phyloP scores from a whole-genome alignment of 2,888 invertebrate species.

The Epinotia ramella region DNA sequence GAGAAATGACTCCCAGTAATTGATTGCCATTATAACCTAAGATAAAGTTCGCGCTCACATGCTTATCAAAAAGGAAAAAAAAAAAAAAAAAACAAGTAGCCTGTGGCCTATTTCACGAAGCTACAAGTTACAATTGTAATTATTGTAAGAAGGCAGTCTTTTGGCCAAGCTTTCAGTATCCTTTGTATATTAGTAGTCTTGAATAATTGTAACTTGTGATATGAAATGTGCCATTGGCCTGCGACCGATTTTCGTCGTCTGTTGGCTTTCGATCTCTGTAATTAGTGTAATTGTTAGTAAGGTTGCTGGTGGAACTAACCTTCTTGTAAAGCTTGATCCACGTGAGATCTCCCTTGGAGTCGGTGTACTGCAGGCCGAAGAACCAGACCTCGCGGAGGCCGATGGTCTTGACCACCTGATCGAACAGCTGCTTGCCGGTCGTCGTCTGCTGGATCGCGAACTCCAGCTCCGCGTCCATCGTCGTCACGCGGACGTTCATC shows the following conservation, averaged over 20 bases:
- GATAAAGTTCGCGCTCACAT: not conserved
- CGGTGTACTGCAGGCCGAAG: slow-evolving; percentile 99
- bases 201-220: not conserved
- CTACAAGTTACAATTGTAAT: not conserved
- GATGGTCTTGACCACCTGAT: slow-evolving; percentile 99
- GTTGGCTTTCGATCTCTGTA: not conserved
- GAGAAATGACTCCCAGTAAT: not conserved
- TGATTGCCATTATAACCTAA: not conserved
- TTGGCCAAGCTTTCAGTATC: not conserved
- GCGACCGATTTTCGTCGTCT: too few species aligned
- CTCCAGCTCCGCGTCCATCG: slow-evolving; percentile 99
- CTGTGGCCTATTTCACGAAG: not conserved
- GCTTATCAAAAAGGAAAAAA: not conserved
- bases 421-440: slow-evolving; percentile 99
- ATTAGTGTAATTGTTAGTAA: not conserved
- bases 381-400: slow-evolving; percentile 99
- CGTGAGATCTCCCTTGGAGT: slow-evolving; percentile 98
- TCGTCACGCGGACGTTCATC: slow-evolving; percentile 99
- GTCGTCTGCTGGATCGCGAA: slow-evolving; percentile 99
- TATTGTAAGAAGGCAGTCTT: not conserved
- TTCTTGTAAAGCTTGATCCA: slow-evolving; percentile 99
- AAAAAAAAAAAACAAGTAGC: not conserved
- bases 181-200: not conserved
- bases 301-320: slow-evolving; percentile 86
- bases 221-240: not conserved